A percentile compares a stretch with the other conserved stretches of the same genome.
phyloP scores from a whole-genome alignment of 1,140 invertebrate species.

The Fopius arisanus region DNA sequence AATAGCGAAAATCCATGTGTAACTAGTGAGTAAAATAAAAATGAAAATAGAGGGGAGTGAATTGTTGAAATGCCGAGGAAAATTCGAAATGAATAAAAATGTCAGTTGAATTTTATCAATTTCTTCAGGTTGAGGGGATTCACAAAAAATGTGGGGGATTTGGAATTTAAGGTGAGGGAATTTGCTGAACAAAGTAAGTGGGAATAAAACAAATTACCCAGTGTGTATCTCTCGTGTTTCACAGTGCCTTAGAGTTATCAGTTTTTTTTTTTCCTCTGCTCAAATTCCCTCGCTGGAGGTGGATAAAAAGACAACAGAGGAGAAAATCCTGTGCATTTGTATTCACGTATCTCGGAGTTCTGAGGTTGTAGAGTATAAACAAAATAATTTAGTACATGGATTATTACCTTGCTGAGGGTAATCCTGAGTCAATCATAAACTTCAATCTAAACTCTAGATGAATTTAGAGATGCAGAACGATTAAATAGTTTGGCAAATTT shows the following conservation, averaged over 20 bases:
- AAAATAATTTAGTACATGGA: not conserved
- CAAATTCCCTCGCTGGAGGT: not conserved
- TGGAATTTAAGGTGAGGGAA: not conserved
- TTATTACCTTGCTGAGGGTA: not conserved
- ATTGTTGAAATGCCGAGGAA: too few species aligned
- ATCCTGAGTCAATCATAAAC: not conserved
- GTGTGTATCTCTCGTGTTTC: slow-evolving; percentile 1
- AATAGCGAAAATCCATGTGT: too few species aligned
- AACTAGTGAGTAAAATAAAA: too few species aligned
- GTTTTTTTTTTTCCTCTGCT: not conserved
- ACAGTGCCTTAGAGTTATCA: not conserved
- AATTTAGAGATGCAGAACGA: not conserved
- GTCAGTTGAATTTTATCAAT: not conserved
- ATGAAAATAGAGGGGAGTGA: too few species aligned
- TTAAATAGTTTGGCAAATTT: not conserved
- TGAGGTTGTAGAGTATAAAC: not conserved
- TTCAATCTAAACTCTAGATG: not conserved
- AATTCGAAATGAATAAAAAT: not conserved
- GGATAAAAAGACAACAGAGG: not conserved
- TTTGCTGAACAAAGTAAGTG: slow-evolving; percentile 9
- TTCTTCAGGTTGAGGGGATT: not conserved
- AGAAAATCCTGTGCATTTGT: not conserved
- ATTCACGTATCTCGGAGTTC: not conserved
- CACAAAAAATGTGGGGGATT: not conserved
- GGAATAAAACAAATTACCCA: slow-evolving; percentile 1